Percentiles rank a stretch among this genome's conserved stretches.
Evolutionary conservation across 2,113 vertebrate genomes (phyloP).

Genomic region (Ia io): DNA sequence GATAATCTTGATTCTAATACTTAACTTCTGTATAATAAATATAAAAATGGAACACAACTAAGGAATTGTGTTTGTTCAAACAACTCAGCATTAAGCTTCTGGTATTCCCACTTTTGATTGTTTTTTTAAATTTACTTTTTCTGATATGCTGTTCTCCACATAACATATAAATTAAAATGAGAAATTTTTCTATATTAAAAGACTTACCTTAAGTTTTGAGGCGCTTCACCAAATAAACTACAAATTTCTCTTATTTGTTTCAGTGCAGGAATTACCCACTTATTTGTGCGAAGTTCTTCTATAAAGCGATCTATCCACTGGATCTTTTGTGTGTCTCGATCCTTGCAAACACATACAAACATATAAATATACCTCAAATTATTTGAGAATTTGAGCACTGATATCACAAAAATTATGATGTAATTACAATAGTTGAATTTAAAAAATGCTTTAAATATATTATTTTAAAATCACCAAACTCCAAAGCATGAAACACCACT

Average conservation of each 20-base stretch:
- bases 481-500: background rate
- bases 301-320: constrained; percentile 99
- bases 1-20: background rate
- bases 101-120: background rate
- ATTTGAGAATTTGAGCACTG: background rate
- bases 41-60: background rate
- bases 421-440: background rate
- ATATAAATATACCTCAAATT: too few species aligned
- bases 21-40: background rate
- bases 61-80: background rate
- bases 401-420: background rate
- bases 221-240: constrained; percentile 98
- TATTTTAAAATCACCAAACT: background rate
- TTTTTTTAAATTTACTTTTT: background rate
- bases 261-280: constrained; percentile 98
- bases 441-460: background rate
- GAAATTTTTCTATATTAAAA: background rate
- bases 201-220: constrained; percentile 96
- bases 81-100: background rate
- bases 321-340: constrained; percentile 97
- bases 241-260: constrained; percentile 99
- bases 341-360: constrained; percentile 88
- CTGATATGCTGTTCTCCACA: background rate
- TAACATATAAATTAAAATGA: background rate
- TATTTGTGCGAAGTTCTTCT: constrained; percentile 98